Evolutionary conservation across 2,113 vertebrate genomes (phyloP).

Genomic region (Rhadina sibilatrix): DNA sequence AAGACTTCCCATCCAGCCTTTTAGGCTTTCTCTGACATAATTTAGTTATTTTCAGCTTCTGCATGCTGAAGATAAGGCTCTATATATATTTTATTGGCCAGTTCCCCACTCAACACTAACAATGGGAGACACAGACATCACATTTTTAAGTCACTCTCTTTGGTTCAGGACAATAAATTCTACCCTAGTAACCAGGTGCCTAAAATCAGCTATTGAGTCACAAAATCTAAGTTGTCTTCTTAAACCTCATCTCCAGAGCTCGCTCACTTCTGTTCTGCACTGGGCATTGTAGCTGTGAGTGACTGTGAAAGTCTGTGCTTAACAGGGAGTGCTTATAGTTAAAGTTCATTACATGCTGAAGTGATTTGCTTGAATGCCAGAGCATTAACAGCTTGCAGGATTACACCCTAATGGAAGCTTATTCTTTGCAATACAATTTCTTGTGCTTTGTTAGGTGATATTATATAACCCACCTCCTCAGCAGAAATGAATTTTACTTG

Average conservation of each 20-base stretch:
- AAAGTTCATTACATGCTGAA: conserved; percentile 10
- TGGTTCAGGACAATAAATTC: neutral
- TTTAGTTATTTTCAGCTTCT: neutral
- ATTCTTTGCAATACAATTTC: conserved; percentile 18
- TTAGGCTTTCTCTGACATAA: neutral
- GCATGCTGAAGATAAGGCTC: neutral
- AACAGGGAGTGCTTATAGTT: neutral
- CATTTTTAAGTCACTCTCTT: neutral
- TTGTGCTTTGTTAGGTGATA: conserved; percentile 39
- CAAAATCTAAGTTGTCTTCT: neutral
- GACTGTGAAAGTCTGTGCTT: neutral
- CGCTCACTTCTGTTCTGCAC: accelerated
- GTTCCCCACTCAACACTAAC: neutral
- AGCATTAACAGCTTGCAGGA: neutral
- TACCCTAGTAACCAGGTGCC: neutral
- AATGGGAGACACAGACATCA: neutral
- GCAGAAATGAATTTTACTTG: conserved; percentile 16
- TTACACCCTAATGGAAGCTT: conserved; percentile 9
- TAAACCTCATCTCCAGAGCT: neutral
- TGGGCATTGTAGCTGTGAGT: neutral
- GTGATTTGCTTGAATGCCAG: neutral
- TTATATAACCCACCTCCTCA: conserved; percentile 49
- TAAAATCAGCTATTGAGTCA: neutral
- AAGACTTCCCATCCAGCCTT: neutral
- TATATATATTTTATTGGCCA: neutral